Evolutionary conservation across 2,888 invertebrate species (phyloP).

Genomic region (Clusia tigrina): DNA sequence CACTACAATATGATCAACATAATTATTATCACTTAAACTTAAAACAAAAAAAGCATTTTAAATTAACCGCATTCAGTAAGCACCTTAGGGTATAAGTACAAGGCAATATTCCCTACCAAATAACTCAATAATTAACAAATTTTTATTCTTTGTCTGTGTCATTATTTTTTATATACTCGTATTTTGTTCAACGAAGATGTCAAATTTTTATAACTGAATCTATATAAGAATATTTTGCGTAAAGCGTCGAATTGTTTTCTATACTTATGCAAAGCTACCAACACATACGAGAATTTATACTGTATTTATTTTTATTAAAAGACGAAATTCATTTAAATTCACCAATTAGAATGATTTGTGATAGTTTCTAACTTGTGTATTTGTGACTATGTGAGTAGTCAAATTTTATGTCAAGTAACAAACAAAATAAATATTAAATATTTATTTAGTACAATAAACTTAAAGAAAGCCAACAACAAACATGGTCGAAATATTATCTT

Average conservation of each 20-base stretch:
- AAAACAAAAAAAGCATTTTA: too few species aligned
- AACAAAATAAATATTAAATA: conserved; percentile 15
- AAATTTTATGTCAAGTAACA: conserved; percentile 13
- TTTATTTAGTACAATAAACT: conserved; percentile 14
- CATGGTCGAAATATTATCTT: too few species aligned
- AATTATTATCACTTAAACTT: too few species aligned
- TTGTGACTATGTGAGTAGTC: too few species aligned
- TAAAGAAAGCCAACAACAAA: conserved; percentile 16
- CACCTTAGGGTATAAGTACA: too few species aligned
- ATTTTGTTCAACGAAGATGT: background rate
- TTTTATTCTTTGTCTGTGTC: too few species aligned
- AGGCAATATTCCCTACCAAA: too few species aligned
- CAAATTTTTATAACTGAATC: conserved; percentile 14
- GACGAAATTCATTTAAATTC: background rate
- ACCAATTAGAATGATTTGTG: conserved; percentile 30
- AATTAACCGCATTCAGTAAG: too few species aligned
- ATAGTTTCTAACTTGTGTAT: conserved; percentile 30
- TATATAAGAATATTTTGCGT: conserved; percentile 11
- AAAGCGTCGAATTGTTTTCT: background rate
- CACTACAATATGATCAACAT: too few species aligned
- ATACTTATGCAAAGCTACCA: too few species aligned
- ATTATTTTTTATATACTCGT: conserved; percentile 16
- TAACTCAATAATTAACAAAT: too few species aligned
- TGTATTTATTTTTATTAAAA: background rate
- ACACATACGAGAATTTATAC: too few species aligned